Evolutionary conservation across 2,797 vertebrate genomes (phyloP), one percentile per base, ranked within the genome.

Genomic region (Tokudaia tokunoshimensis): DNA sequence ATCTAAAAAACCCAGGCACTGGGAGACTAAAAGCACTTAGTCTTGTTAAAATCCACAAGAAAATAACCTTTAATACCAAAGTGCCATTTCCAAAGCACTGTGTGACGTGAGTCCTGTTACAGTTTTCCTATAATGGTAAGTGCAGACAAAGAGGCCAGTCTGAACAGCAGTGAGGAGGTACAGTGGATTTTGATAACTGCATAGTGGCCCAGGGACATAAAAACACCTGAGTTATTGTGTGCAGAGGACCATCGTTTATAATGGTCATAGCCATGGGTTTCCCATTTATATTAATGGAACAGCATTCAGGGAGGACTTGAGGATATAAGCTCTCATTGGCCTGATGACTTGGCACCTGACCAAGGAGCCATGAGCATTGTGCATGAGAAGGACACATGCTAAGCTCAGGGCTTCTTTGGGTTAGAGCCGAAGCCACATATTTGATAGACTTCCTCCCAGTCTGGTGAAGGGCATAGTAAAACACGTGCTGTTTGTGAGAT

Each of bases 41-140:
- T 97, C 97, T 97, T 90, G 89, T 70, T 31, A 74, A 96, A 98
- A 3, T 98, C 98, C 98, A 98, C 98, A 97, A 98, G 98, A 88
- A 96, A 81, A 37, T 89, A 97, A 90, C 50, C 96, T 17, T 72
- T 91, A 74, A 91, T 95, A 24, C 59, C 72, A 61, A 96, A 65
- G 24, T 15, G 81, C 89, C 95, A 11, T 31, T n/a, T 96, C 91
- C 57, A 4, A 94, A 72, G 72, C 15, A 26, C 31, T 2, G 59
- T 88, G 81, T 67, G 89, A 14, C 92, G 92, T 1, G 29, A n/a
- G 61, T 81, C 89, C 89, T 78, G 2, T 59, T 96, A 89, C 59
- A 86, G 26, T 96, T 98, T 97, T 95, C 94, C 83, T 67, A 61
- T 96, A 91, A 34, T 81, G 96, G 85, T 94, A 93, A 97, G 90